Conservation (phyloP, 64 coral and sea anemone species). For the Montipora foliosa region DNA sequence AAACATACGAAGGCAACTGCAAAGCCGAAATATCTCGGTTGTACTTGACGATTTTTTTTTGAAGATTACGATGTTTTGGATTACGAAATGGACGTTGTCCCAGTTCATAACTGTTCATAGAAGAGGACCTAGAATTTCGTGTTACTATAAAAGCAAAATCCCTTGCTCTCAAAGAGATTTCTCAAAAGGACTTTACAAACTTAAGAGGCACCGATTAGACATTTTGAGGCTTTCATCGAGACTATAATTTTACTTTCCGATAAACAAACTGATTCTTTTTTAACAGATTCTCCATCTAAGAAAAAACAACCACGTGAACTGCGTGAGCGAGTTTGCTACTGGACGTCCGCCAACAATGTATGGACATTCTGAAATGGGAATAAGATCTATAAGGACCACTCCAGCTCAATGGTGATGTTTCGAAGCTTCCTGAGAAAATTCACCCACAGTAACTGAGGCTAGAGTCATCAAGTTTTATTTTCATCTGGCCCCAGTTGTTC, state of each 20-base stretch:
- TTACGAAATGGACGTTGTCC: too few relatives aligned
- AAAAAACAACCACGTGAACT: constrained; percentile 8
- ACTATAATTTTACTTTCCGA: background rate
- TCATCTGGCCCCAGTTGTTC: too few relatives aligned
- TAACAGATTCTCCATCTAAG: constrained; percentile 17
- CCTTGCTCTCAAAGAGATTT: background rate
- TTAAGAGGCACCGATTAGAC: too few relatives aligned
- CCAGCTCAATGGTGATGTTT: background rate
- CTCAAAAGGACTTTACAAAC: too few relatives aligned
- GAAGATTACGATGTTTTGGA: too few relatives aligned
- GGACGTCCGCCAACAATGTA: background rate
- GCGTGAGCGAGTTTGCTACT: background rate
- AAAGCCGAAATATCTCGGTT: too few relatives aligned
- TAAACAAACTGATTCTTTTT: background rate
- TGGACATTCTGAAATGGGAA: background rate
- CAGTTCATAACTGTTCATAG: too few relatives aligned
- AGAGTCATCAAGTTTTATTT: background rate
- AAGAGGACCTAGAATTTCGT: too few relatives aligned
- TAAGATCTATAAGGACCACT: background rate
- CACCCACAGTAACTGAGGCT: background rate
- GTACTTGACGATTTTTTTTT: too few relatives aligned
- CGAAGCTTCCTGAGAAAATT: background rate
- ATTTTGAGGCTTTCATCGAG: too few relatives aligned
- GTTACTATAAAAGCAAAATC: too few relatives aligned
- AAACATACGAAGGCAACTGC: too few relatives aligned